phyloP scores from a whole-genome alignment of 1,140 invertebrate species.

The Magallana ariakensis region DNA sequence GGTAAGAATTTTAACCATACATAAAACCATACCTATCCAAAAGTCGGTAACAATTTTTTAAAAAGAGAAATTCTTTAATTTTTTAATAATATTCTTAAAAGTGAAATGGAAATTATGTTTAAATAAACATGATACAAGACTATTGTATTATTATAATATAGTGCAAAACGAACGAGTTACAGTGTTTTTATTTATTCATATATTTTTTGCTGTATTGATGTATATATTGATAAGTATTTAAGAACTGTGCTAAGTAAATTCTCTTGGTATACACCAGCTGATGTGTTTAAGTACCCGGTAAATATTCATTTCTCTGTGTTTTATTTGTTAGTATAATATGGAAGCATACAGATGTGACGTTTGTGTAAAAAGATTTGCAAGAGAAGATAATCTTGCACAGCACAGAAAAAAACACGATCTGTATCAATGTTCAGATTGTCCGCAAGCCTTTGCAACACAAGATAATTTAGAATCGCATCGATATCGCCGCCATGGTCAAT shows the following conservation, averaged over 20 bases:
- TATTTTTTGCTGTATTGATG: too few species aligned
- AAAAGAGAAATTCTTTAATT: conserved; percentile 14
- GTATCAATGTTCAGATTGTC: conserved; percentile 29
- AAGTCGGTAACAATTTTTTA: background rate
- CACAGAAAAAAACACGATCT: background rate
- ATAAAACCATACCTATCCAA: background rate
- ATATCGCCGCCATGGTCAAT: conserved; percentile 7
- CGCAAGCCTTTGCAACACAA: conserved; percentile 33
- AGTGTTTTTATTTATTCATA: too few species aligned
- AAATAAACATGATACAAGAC: background rate
- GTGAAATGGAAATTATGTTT: background rate
- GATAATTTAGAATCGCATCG: conserved; percentile 28
- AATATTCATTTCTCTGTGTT: background rate
- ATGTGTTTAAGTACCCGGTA: background rate
- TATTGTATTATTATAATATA: too few species aligned
- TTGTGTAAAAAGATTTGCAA: background rate
- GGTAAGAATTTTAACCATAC: too few species aligned
- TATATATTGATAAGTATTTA: too few species aligned
- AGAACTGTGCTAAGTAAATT: too few species aligned
- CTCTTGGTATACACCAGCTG: too few species aligned
- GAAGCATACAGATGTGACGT: too few species aligned
- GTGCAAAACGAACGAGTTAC: too few species aligned
- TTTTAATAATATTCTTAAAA: too few species aligned
- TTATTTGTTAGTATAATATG: too few species aligned
- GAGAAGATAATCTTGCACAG: background rate